Conservation (phyloP, 2,888 invertebrate genomes). For the Chymomyza caudatula region DNA sequence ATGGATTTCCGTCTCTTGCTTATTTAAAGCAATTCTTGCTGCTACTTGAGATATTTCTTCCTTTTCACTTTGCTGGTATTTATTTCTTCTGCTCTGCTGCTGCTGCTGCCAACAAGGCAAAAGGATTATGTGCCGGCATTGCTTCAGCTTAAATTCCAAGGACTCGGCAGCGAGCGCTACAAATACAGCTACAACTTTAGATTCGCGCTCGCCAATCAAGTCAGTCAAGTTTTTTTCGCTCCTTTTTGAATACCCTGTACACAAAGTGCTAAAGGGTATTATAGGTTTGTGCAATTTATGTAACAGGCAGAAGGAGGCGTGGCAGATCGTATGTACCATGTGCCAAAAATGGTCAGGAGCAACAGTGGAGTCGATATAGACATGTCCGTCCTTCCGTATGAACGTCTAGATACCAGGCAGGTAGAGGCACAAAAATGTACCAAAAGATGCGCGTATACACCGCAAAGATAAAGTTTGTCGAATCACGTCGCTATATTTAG, state of each 20-base stretch:
- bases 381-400: too few relatives aligned
- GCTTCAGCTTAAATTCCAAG: neutral
- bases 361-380: too few relatives aligned
- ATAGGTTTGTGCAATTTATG: neutral
- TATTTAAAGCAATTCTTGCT: conserved; percentile 54
- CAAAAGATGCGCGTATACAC: too few relatives aligned
- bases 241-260: conserved; percentile 21
- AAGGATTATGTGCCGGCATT: conserved; percentile 56
- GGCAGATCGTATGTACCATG: too few relatives aligned
- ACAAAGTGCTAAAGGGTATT: neutral
- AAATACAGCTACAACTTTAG: neutral
- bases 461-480: too few relatives aligned
- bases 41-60: conserved; percentile 41
- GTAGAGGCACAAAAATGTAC: too few relatives aligned
- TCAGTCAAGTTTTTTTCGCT: neutral
- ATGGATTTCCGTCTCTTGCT: conserved; percentile 9
- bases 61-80: neutral
- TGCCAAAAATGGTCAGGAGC: too few relatives aligned
- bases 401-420: too few relatives aligned
- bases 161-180: neutral
- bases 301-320: too few relatives aligned
- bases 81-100: neutral
- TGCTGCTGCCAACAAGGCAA: conserved; percentile 18
- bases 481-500: too few relatives aligned
- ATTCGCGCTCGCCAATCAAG: neutral